Percentiles rank a stretch among this genome's conserved stretches.
phyloP scores from a whole-genome alignment of 1,140 invertebrate species.

The Megathymus violae region DNA sequence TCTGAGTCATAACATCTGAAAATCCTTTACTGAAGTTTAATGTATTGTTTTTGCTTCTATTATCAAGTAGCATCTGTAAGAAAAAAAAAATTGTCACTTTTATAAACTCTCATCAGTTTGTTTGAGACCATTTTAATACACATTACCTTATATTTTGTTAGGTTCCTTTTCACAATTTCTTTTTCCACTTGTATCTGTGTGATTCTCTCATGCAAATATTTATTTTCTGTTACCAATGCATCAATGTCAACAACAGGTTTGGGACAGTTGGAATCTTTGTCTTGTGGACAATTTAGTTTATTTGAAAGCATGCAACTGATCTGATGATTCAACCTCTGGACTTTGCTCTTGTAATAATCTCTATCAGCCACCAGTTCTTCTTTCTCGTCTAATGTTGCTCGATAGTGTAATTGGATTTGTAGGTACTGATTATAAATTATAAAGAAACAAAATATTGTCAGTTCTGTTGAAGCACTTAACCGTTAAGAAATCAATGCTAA shows the following conservation, averaged over 20 bases:
- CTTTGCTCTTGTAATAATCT: constrained; percentile 94
- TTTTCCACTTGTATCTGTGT: constrained; percentile 92
- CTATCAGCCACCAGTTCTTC: constrained; percentile 92
- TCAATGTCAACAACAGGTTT: constrained; percentile 90
- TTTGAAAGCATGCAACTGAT: constrained; percentile 88
- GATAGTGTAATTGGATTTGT: constrained; percentile 89
- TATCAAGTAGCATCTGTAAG: constrained; percentile 69
- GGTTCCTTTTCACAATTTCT: constrained; percentile 88
- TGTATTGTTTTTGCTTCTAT: constrained; percentile 64
- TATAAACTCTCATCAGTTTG: neutral
- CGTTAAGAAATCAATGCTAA: too few species aligned
- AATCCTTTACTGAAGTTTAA: constrained; percentile 64
- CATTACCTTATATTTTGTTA: constrained; percentile 89
- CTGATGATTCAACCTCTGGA: constrained; percentile 92
- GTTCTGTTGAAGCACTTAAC: too few species aligned
- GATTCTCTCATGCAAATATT: constrained; percentile 91
- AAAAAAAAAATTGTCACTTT: constrained; percentile 24
- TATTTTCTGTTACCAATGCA: constrained; percentile 92
- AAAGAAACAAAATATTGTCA: constrained; percentile 1
- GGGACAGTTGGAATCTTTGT: constrained; percentile 54
- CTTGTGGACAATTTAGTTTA: constrained; percentile 54
- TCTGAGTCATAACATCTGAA: constrained; percentile 73
- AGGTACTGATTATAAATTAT: constrained; percentile 82
- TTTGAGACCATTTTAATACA: constrained; percentile 1
- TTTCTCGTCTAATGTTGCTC: constrained; percentile 92